Evolutionary conservation across 2,113 vertebrate genomes (phyloP).

Genomic region (Thamnophis sirtalis): DNA sequence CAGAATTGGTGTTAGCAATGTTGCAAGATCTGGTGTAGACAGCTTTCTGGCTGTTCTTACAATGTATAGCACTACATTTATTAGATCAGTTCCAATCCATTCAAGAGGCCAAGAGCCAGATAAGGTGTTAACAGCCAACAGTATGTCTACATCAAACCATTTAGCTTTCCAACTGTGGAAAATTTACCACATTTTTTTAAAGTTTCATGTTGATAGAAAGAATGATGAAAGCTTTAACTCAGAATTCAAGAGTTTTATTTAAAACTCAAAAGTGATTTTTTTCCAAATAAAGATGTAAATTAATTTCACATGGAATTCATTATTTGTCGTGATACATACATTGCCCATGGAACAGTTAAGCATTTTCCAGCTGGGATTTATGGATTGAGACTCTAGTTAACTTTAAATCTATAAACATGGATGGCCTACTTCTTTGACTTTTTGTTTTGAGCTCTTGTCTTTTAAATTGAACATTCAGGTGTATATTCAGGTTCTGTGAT

Average conservation of each 20-base stretch:
- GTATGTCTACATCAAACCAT: slow-evolving; percentile 2
- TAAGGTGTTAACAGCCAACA: slow-evolving; percentile 23
- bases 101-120: slow-evolving; percentile 1
- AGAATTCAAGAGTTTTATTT: neutral
- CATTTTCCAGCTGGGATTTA: neutral
- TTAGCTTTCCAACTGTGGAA: slow-evolving; percentile 1
- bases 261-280: neutral
- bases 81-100: neutral
- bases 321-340: neutral
- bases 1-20: neutral
- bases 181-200: neutral
- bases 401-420: neutral
- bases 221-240: slow-evolving; percentile 6
- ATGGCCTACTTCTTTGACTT: neutral
- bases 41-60: slow-evolving; percentile 18
- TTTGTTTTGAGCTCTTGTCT: neutral
- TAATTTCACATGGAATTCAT: slow-evolving; percentile 14
- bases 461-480: neutral
- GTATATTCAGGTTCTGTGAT: neutral
- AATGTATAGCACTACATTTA: neutral
- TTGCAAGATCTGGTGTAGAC: slow-evolving; percentile 15
- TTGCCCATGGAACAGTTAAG: neutral
- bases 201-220: neutral
- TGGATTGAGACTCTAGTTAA: neutral
- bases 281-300: neutral